Conservation (phyloP, 2,888 invertebrate species). For the Brassicogethes aeneus region DNA sequence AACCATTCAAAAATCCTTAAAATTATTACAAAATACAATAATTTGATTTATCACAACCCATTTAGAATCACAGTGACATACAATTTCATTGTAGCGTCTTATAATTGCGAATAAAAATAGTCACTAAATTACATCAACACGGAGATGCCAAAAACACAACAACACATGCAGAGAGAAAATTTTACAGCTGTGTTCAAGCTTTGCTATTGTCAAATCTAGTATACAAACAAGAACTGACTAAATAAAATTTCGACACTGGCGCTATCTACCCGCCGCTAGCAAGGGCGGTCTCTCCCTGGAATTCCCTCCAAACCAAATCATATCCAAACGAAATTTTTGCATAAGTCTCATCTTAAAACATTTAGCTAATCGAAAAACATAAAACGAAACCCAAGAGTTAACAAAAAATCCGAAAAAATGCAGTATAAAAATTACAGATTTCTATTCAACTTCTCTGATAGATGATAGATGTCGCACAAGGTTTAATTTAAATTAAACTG, state of each 20-base stretch:
- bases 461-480: no score
- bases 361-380: no score
- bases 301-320: no score
- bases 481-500: no score
- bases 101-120: background rate
- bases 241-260: background rate
- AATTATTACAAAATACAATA: constrained; percentile 14
- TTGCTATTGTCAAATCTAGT: background rate
- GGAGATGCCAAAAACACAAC: constrained; percentile 11
- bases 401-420: no score
- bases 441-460: no score
- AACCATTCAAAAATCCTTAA: constrained; percentile 14
- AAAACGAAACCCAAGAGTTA: no score
- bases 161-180: constrained; percentile 14
- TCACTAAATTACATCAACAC: constrained; percentile 7
- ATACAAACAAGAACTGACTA: background rate
- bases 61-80: constrained; percentile 19
- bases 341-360: no score
- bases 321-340: no score
- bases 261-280: background rate
- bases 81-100: constrained; percentile 14
- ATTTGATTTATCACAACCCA: constrained; percentile 20
- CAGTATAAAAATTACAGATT: no score
- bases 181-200: constrained; percentile 19
- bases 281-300: no score